Evolutionary conservation across 2,888 invertebrate species (phyloP).

Genomic region (Acholoe squamosa): DNA sequence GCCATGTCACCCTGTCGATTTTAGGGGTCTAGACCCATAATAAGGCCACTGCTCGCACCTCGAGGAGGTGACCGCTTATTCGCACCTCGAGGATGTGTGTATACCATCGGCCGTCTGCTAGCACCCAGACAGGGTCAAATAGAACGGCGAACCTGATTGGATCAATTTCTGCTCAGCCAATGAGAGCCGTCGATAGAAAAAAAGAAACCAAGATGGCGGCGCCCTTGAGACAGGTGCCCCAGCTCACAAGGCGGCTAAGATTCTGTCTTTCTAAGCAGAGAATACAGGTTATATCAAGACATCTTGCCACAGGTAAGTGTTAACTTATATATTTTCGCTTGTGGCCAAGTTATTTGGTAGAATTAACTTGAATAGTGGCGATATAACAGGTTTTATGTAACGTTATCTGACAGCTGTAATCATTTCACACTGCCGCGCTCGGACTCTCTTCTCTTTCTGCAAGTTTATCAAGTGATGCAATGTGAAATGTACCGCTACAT

Average conservation of each 20-base stretch:
- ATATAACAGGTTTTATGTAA: not conserved
- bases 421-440: too few species aligned
- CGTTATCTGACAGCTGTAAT: not conserved
- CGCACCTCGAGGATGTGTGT: not conserved
- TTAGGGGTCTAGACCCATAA: too few species aligned
- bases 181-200: not conserved
- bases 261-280: not conserved
- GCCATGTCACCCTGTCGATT: too few species aligned
- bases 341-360: not conserved
- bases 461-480: not conserved
- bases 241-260: not conserved
- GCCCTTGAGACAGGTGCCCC: constrained; percentile 42
- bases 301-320: constrained; percentile 39
- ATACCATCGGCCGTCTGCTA: too few species aligned
- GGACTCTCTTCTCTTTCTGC: not conserved
- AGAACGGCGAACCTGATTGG: too few species aligned
- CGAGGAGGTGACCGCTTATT: not conserved
- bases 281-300: constrained; percentile 8
- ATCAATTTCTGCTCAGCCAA: too few species aligned
- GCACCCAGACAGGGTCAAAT: too few species aligned
- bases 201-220: constrained; percentile 45
- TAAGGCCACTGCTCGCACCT: too few species aligned
- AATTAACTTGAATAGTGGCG: not conserved
- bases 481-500: too few species aligned
- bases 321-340: too few species aligned